A percentile compares a stretch with the other conserved stretches of the same genome.
Evolutionary conservation across 2,113 vertebrate genomes (phyloP).

Genomic region (Aix galericulata): DNA sequence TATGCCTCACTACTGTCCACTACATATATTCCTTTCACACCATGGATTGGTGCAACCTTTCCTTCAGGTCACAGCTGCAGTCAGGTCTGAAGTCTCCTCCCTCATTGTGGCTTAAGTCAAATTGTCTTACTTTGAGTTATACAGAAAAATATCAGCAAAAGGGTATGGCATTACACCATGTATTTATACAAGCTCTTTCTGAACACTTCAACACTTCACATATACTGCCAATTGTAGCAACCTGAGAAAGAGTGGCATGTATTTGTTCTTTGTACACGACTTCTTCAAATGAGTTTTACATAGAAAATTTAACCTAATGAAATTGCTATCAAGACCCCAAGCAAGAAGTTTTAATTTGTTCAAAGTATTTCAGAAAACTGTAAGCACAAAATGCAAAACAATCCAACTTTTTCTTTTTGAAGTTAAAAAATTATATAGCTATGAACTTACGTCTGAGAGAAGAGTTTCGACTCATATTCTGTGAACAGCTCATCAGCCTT

Average conservation of each 20-base stretch:
- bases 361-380: neutral
- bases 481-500: constrained; percentile 97
- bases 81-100: neutral
- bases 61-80: neutral
- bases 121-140: neutral
- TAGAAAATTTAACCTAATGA: neutral
- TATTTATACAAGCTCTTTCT: neutral
- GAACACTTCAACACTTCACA: neutral
- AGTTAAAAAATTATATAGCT: neutral
- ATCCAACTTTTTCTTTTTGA: neutral
- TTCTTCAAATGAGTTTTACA: neutral
- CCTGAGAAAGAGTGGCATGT: neutral
- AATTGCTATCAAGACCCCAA: neutral
- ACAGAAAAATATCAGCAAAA: neutral
- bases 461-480: constrained; percentile 97
- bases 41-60: neutral
- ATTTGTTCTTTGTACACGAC: neutral
- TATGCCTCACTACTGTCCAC: neutral
- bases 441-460: constrained; percentile 92
- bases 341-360: neutral
- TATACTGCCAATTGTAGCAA: neutral
- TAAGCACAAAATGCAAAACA: neutral
- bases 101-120: neutral
- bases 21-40: neutral
- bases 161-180: neutral